Evolutionary conservation across 2,113 vertebrate genomes (phyloP), one percentile per base, ranked within the genome.

Genomic region (Empidonax traillii): DNA sequence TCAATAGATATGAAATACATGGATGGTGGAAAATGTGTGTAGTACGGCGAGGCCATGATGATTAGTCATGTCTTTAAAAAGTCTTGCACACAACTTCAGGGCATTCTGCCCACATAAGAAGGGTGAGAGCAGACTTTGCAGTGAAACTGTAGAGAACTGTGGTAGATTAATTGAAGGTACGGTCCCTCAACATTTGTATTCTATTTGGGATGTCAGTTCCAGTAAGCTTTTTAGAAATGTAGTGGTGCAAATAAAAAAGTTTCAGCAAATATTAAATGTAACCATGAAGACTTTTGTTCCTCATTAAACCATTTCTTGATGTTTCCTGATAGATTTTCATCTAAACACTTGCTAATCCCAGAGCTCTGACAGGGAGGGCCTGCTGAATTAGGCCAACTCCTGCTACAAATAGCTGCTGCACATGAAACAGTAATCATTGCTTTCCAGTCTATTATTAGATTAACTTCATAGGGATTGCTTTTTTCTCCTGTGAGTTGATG

Each of bases 391-490:
- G 97, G 97, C 97, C 97, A 97, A 93, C 96, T 93, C 96, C 87
- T 93, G 92, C 94, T 97, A 93, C 97, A 97, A 97, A 98, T 97
- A 98, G 93, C 96, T 96, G 85, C 91, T 97, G 95, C 97, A 96
- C 97, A 97, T 97, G 96, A 98, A 98, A 97, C 47, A 78, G 97
- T 98, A 98, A 98, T 98, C 98, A 97, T 97, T 97, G 96, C 95
- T 97, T 98, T 97, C 95, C 95, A 98, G 94, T 97, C 97, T 98
- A 97, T 98, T 98, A 98, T 98, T 98, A 98, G 97, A 98, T 98
- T 98, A 98, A 98, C 97, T 98, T 98, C 97, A 94, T 94, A 97
- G 96, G 96, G 96, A 97, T 97, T 98, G 97, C 96, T 96, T 98
- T 97, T 98, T 97, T 97, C 96, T 98, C 97, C 92, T 97, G 97